phyloP scores from a whole-genome alignment of 2,113 vertebrate genomes.

The Sinocyclocheilus rhinocerous region DNA sequence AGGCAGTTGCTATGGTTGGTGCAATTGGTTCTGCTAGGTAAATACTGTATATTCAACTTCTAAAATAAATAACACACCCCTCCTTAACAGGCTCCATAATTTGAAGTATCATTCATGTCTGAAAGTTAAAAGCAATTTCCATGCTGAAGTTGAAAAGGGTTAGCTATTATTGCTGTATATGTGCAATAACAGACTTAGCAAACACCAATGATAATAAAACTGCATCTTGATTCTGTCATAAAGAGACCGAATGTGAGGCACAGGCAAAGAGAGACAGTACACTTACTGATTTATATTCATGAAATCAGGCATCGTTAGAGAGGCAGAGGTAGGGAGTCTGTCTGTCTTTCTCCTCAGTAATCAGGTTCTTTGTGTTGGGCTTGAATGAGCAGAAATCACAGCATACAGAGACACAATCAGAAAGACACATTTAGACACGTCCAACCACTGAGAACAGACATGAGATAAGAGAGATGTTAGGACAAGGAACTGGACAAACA shows the following conservation, averaged over 20 bases:
- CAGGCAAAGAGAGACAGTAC: neutral
- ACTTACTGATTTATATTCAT: constrained; percentile 60
- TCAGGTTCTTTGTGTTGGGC: constrained; percentile 58
- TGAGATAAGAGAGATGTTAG: neutral
- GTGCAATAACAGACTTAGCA: neutral
- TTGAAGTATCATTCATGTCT: neutral
- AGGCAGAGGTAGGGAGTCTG: constrained; percentile 51
- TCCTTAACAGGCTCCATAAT: neutral
- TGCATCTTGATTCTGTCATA: neutral
- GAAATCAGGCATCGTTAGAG: constrained; percentile 60
- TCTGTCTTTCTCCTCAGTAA: constrained; percentile 52
- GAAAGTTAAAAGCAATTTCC: neutral
- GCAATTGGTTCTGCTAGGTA: neutral
- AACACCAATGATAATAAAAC: neutral
- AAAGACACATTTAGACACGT: constrained; percentile 35
- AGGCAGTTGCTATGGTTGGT: neutral
- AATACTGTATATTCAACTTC: neutral
- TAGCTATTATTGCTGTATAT: neutral
- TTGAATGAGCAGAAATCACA: constrained; percentile 48
- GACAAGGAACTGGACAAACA: neutral
- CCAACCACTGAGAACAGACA: neutral
- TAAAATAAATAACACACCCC: neutral
- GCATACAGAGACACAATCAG: constrained; percentile 24
- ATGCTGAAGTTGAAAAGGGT: neutral
- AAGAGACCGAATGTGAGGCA: neutral